phyloP scores from a whole-genome alignment of 2,888 invertebrate species.

The Drosophila paucipuncta region DNA sequence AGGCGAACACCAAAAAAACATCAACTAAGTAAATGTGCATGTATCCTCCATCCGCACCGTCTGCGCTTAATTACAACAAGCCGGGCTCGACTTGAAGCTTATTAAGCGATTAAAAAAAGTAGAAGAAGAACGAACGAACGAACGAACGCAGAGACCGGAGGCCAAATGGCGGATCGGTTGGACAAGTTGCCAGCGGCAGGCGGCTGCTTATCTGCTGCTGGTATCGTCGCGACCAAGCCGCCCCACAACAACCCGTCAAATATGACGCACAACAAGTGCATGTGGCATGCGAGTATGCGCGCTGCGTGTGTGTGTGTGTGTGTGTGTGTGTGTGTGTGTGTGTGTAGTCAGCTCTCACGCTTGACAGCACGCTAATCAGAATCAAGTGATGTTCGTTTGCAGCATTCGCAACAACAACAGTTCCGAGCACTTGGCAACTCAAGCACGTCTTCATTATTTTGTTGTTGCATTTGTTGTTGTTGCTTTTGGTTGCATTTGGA shows the following conservation, averaged over 20 bases:
- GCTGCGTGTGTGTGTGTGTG: constrained; percentile 14
- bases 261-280: constrained; percentile 57
- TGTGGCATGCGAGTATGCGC: constrained; percentile 4
- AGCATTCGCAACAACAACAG: constrained; percentile 53
- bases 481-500: constrained; percentile 66
- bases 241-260: constrained; percentile 34
- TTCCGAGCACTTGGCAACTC: constrained; percentile 73
- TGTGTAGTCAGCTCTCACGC: constrained; percentile 75
- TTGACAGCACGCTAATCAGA: constrained; percentile 84
- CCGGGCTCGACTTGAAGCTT: constrained; percentile 53
- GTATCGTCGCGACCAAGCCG: constrained; percentile 59
- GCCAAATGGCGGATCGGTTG: constrained; percentile 53
- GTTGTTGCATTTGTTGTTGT: constrained; percentile 48
- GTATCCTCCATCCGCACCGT: constrained; percentile 29
- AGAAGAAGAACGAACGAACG: not conserved
- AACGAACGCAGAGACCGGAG: constrained; percentile 37
- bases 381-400: constrained; percentile 81
- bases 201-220: constrained; percentile 64
- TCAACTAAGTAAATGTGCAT: not conserved
- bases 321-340: constrained; percentile 14
- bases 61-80: constrained; percentile 68
- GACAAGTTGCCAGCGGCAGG: constrained; percentile 1
- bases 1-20: not conserved
- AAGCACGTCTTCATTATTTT: constrained; percentile 76
- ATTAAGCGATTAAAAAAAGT: constrained; percentile 71